phyloP scores from a whole-genome alignment of 2,797 vertebrate genomes.

The Diplodus puntazzo region DNA sequence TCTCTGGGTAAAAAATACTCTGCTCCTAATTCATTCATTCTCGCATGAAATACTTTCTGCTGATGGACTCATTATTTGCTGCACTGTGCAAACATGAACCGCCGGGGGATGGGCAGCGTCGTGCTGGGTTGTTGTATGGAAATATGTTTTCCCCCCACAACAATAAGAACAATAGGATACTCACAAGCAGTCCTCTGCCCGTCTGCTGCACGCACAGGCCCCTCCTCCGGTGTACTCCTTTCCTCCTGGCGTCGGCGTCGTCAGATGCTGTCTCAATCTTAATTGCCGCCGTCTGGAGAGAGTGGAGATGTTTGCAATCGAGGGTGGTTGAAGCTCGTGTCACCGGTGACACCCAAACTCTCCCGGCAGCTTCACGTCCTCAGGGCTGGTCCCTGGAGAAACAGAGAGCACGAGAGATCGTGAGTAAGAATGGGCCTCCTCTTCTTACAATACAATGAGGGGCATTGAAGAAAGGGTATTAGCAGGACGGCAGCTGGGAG shows the following conservation, averaged over 20 bases:
- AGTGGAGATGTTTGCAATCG: constrained; percentile 39
- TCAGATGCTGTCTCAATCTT: constrained; percentile 51
- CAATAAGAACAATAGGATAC: constrained; percentile 72
- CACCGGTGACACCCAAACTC: constrained; percentile 68
- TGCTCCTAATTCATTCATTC: constrained; percentile 19
- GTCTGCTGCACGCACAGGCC: constrained; percentile 57
- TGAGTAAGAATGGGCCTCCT: constrained; percentile 82
- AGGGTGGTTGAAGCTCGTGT: constrained; percentile 55
- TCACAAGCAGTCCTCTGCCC: constrained; percentile 74
- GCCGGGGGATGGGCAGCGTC: not conserved
- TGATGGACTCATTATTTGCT: constrained; percentile 12
- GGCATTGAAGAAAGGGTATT: constrained; percentile 76
- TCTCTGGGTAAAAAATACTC: constrained; percentile 32
- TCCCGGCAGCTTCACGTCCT: constrained; percentile 72
- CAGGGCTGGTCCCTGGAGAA: constrained; percentile 75
- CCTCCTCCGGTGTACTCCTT: constrained; percentile 52
- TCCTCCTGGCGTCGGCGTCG: constrained; percentile 18
- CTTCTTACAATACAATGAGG: constrained; percentile 78
- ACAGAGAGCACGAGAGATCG: constrained; percentile 79
- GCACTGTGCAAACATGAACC: not conserved
- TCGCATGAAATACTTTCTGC: constrained; percentile 14
- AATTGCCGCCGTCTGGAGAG: constrained; percentile 42
- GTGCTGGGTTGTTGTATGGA: constrained; percentile 34
- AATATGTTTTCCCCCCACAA: constrained; percentile 36
- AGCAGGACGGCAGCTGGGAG: constrained; percentile 68